These are phyloP conservation scores for Neoniphon sammara DNA, from an alignment of 2,797 vertebrate genomes.

Conservation along the genomic window DNA sequence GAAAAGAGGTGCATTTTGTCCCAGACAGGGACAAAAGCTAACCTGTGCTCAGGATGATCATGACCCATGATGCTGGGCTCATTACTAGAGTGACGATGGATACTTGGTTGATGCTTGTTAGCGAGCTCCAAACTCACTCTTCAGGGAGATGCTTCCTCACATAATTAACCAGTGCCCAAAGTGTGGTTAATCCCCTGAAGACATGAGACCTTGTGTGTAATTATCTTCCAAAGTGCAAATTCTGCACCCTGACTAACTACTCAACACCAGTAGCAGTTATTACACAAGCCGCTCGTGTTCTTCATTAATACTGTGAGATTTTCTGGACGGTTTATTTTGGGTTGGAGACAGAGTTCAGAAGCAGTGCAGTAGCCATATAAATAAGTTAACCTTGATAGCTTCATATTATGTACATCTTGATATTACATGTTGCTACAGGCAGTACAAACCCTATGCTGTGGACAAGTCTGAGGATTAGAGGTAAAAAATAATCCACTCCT, in stretches of 20 bases:
- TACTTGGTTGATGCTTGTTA: not conserved
- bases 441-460: no score
- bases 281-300: conserved; percentile 4
- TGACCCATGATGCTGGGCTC: not conserved
- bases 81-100: not conserved
- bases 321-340: no score
- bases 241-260: conserved; percentile 40
- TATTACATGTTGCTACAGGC: not conserved
- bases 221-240: conserved; percentile 35
- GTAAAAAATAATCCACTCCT: no score
- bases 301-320: no score
- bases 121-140: not conserved
- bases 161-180: conserved; percentile 14
- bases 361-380: no score
- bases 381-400: no score
- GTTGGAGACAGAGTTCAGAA: no score
- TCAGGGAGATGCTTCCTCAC: conserved; percentile 16
- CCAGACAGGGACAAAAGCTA: not conserved
- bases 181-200: conserved; percentile 15
- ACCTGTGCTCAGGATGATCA: not conserved
- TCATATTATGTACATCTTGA: not conserved
- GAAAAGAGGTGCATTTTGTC: not conserved
- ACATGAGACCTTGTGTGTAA: conserved; percentile 7
- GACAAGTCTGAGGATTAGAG: no score
- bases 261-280: conserved; percentile 28